These are phyloP conservation scores for Brachypalpus laphriformis DNA, from an alignment of 2,888 invertebrate species.

Conservation along the genomic window DNA sequence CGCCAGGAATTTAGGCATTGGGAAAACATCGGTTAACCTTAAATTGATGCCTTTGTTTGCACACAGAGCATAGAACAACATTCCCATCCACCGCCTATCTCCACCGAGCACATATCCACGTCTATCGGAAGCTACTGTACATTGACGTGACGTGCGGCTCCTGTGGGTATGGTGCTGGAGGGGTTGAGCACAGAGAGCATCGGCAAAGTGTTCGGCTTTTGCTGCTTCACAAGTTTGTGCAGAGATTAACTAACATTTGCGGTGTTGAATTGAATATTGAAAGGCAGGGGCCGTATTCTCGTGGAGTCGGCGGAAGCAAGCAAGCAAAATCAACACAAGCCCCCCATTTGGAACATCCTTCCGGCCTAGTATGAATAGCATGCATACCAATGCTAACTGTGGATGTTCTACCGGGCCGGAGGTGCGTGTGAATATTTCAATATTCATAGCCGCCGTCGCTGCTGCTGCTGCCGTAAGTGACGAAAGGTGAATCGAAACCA, in stretches of 20 bases:
- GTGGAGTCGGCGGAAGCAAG: constrained; percentile 63
- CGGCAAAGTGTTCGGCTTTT: constrained; percentile 69
- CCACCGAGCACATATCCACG: constrained; percentile 24
- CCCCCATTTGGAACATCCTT: constrained; percentile 67
- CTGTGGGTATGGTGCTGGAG: constrained; percentile 35
- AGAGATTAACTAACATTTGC: constrained; percentile 73
- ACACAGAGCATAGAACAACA: constrained; percentile 67
- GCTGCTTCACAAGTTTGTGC: constrained; percentile 74
- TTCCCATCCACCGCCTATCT: constrained; percentile 41
- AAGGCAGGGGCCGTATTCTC: constrained; percentile 60
- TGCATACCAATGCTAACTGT: neutral
- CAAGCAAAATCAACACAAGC: constrained; percentile 65
- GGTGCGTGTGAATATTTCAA: constrained; percentile 67
- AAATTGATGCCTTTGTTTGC: constrained; percentile 74
- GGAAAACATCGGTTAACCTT: constrained; percentile 74
- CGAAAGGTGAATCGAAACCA: constrained; percentile 61
- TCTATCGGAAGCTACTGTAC: constrained; percentile 70
- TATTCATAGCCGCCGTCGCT: constrained; percentile 45
- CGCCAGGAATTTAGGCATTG: constrained; percentile 71
- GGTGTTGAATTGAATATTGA: constrained; percentile 72
- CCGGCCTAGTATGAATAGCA: constrained; percentile 38
- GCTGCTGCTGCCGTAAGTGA: constrained; percentile 50
- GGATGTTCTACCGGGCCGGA: neutral
- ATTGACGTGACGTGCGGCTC: constrained; percentile 68
- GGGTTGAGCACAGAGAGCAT: neutral